Evolutionary conservation across 2,113 vertebrate genomes (phyloP).

Genomic region (Donacobius atricapilla): DNA sequence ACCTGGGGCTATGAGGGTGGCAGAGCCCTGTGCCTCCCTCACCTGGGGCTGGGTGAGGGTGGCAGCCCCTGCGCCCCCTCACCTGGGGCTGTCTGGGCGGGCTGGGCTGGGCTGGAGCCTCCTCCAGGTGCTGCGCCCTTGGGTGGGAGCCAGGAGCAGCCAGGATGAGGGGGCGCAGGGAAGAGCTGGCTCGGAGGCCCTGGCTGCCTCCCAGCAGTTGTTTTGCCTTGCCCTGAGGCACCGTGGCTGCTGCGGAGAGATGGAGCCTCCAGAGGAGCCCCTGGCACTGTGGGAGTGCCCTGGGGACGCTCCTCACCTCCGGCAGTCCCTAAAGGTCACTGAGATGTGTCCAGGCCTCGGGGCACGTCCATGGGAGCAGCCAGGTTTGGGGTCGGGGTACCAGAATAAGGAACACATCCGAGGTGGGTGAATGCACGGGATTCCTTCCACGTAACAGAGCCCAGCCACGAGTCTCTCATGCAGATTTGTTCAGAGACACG

Average conservation of each 20-base stretch:
- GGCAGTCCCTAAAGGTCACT: not conserved
- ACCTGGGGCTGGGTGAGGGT: too few relatives aligned
- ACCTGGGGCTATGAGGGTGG: too few relatives aligned
- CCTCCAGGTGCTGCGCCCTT: not conserved
- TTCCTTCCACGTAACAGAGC: not conserved
- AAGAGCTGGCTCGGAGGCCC: not conserved
- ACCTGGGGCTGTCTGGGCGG: not conserved
- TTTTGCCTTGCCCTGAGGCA: not conserved
- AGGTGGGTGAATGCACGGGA: not conserved
- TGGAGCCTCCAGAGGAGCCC: not conserved
- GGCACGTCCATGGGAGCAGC: rapidly evolving
- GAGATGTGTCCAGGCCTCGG: not conserved
- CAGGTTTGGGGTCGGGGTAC: not conserved
- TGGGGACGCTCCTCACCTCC: not conserved
- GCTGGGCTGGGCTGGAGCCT: not conserved
- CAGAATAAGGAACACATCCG: not conserved
- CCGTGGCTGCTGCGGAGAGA: not conserved
- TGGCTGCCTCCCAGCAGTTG: not conserved
- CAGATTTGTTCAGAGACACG: not conserved
- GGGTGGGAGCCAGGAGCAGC: not conserved
- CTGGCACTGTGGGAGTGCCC: not conserved
- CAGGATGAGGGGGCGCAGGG: not conserved
- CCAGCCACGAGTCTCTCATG: not conserved
- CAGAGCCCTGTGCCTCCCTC: not conserved
- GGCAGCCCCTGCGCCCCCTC: not conserved